phyloP scores from a whole-genome alignment of 2,113 vertebrate species.

The Melozone crissalis region DNA sequence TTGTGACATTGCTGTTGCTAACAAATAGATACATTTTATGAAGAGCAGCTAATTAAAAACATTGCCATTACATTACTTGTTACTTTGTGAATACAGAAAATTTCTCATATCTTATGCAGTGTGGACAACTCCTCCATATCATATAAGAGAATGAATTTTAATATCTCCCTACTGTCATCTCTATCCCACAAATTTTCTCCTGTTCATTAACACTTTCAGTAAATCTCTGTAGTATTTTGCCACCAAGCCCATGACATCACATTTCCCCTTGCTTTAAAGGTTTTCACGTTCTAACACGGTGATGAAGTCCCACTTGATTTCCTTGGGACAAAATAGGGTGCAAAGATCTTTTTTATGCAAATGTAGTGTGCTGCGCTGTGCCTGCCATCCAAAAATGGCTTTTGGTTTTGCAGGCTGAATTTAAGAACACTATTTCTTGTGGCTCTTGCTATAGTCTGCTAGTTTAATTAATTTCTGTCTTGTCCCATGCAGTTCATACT shows the following conservation, averaged over 20 bases:
- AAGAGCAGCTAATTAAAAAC: not conserved
- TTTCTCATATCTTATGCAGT: not conserved
- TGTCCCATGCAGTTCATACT: not conserved
- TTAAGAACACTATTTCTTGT: not conserved
- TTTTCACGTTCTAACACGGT: not conserved
- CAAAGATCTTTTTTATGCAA: not conserved
- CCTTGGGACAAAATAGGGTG: not conserved
- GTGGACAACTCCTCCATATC: not conserved
- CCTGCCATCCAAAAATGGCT: not conserved
- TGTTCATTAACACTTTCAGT: not conserved
- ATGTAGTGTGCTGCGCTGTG: not conserved
- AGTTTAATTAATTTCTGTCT: not conserved
- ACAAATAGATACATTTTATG: not conserved
- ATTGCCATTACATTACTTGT: not conserved
- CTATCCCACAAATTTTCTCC: not conserved
- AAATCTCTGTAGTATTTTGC: not conserved
- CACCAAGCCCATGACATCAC: not conserved
- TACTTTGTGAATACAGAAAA: not conserved
- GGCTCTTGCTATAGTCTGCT: not conserved
- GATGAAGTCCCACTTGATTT: not conserved
- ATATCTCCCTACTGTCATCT: not conserved
- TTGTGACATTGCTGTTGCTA: not conserved
- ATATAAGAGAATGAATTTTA: not conserved
- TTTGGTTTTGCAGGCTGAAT: not conserved
- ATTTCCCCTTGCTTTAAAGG: not conserved